phyloP scores from a whole-genome alignment of 2,113 vertebrate genomes.

The Catharus fuscescens region DNA sequence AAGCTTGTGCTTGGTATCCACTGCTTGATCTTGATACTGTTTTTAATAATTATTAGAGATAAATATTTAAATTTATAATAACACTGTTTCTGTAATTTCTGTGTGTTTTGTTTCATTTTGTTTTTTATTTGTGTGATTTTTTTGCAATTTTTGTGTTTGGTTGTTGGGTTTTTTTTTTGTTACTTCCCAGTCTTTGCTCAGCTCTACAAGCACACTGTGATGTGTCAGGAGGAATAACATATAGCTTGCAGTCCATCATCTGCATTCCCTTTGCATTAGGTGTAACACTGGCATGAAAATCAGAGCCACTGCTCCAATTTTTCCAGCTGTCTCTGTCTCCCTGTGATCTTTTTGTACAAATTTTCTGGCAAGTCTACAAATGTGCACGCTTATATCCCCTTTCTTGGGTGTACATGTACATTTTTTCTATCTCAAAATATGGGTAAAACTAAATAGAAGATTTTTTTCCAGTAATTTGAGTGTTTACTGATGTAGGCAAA shows the following conservation, averaged over 20 bases:
- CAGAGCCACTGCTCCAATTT: constrained; percentile 72
- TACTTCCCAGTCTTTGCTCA: neutral
- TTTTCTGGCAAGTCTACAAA: constrained; percentile 70
- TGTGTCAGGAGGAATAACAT: constrained; percentile 41
- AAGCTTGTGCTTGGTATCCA: neutral
- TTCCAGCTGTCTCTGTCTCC: constrained; percentile 79
- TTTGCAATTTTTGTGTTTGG: neutral
- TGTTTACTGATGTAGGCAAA: constrained; percentile 14
- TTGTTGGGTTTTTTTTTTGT: neutral
- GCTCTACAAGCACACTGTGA: neutral
- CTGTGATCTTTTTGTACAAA: constrained; percentile 77
- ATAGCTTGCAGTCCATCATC: constrained; percentile 61
- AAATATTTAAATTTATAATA: neutral
- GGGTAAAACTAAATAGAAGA: constrained; percentile 42
- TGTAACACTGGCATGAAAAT: constrained; percentile 74
- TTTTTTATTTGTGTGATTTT: rapidly evolving
- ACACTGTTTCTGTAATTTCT: neutral
- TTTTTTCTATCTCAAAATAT: constrained; percentile 30
- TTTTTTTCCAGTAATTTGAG: constrained; percentile 16
- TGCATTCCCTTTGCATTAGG: constrained; percentile 76
- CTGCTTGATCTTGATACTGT: neutral
- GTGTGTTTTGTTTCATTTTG: neutral
- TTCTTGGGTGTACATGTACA: constrained; percentile 26
- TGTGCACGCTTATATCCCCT: constrained; percentile 40
- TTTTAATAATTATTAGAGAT: neutral